phyloP scores from a whole-genome alignment of 2,888 invertebrate genomes.

The Nomada hirtipes region DNA sequence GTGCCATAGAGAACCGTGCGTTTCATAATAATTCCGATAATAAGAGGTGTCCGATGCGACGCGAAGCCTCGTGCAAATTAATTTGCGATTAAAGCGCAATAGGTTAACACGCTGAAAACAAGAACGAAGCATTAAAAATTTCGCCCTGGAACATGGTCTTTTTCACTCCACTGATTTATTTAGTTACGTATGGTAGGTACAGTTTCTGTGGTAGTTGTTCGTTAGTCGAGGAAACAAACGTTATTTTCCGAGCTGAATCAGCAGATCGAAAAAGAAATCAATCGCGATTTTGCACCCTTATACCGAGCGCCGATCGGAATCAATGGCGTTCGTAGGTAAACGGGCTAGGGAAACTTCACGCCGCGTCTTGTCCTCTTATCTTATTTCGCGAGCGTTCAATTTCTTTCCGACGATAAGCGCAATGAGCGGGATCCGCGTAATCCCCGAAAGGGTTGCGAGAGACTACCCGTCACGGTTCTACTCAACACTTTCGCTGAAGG shows the following conservation, averaged over 20 bases:
- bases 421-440: not conserved
- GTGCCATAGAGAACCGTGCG: no score
- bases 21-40: no score
- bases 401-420: not conserved
- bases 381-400: not conserved
- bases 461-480: no score
- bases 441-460: no score
- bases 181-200: slow-evolving; percentile 68
- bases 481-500: no score
- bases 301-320: not conserved
- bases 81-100: not conserved
- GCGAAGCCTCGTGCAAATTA: not conserved
- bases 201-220: slow-evolving; percentile 53
- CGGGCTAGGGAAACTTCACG: no score
- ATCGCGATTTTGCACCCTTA: not conserved
- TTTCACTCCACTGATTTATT: slow-evolving; percentile 57
- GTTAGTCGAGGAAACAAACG: not conserved
- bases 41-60: no score
- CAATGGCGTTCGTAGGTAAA: not conserved
- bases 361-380: not conserved
- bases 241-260: slow-evolving; percentile 8
- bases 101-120: not conserved
- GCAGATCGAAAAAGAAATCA: not conserved
- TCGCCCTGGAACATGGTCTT: slow-evolving; percentile 21
- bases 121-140: slow-evolving; percentile 4